Conservation (phyloP, 2,113 vertebrate genomes). For the Malaclemys terrapin region DNA sequence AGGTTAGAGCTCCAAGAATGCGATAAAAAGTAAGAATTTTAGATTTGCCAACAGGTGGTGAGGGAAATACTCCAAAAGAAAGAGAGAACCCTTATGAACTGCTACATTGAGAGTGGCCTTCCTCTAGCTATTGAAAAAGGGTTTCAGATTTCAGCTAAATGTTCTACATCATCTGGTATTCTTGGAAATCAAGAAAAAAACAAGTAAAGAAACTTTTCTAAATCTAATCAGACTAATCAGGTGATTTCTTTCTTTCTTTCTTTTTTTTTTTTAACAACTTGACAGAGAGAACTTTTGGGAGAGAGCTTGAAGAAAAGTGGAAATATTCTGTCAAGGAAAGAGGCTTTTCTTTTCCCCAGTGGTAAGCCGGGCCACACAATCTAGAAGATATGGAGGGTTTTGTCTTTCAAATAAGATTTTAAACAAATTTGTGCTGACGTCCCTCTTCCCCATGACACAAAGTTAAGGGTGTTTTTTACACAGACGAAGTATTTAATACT, state of each 20-base stretch:
- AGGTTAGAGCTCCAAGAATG: background rate
- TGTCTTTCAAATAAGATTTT: background rate
- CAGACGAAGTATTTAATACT: background rate
- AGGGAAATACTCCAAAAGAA: background rate
- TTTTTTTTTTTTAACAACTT: fast-evolving
- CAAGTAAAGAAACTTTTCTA: background rate
- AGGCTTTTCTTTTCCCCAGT: background rate
- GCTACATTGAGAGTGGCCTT: background rate
- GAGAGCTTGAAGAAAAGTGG: background rate
- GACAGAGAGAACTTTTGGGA: background rate
- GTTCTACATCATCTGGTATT: background rate
- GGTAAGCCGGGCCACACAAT: background rate
- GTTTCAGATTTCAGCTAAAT: background rate
- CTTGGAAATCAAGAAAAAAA: background rate
- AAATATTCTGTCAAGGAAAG: background rate
- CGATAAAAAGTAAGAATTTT: background rate
- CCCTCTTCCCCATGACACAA: background rate
- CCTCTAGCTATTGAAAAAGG: background rate
- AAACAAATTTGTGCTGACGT: background rate
- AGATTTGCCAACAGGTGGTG: background rate
- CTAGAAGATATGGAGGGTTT: background rate
- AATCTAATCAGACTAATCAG: background rate
- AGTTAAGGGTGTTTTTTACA: background rate
- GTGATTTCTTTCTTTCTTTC: too few relatives aligned
- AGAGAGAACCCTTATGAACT: background rate